Conservation (phyloP, 2,113 vertebrate species). For the Solea solea region DNA sequence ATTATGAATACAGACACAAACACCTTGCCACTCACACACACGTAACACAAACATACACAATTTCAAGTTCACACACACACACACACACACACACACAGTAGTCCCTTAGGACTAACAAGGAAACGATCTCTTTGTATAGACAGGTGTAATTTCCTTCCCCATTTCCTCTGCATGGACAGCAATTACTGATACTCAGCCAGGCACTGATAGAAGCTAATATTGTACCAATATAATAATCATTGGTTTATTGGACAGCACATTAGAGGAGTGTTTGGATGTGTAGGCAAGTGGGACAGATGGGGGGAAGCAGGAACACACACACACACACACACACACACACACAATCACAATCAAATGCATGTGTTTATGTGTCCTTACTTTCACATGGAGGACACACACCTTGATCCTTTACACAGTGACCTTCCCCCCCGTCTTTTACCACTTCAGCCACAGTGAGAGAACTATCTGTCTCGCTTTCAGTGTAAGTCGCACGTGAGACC, state of each 20-base stretch:
- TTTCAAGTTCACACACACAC: neutral
- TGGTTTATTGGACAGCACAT: conserved; percentile 68
- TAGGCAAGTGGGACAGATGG: conserved; percentile 70
- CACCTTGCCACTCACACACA: no score
- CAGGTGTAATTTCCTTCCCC: conserved; percentile 77
- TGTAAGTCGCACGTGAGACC: conserved; percentile 19
- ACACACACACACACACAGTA: conserved; percentile 27
- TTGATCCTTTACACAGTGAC: conserved; percentile 1
- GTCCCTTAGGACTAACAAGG: conserved; percentile 70
- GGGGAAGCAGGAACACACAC: conserved; percentile 31
- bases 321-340: conserved; percentile 15
- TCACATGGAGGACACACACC: conserved; percentile 18
- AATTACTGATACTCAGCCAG: conserved; percentile 74
- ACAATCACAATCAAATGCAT: conserved; percentile 4
- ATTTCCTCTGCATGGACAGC: conserved; percentile 70
- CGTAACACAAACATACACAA: neutral
- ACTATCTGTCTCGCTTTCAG: conserved; percentile 12
- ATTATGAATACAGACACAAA: conserved; percentile 35
- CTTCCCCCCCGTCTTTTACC: neutral
- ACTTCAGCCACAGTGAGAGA: neutral
- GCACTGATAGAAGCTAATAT: conserved; percentile 72
- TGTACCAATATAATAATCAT: conserved; percentile 74
- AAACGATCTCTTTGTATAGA: conserved; percentile 68
- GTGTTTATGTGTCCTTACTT: neutral
- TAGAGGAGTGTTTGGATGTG: conserved; percentile 65